These are phyloP conservation scores for Irena cyanogastra DNA, from an alignment of 2,113 vertebrate genomes.

Conservation along the genomic window DNA sequence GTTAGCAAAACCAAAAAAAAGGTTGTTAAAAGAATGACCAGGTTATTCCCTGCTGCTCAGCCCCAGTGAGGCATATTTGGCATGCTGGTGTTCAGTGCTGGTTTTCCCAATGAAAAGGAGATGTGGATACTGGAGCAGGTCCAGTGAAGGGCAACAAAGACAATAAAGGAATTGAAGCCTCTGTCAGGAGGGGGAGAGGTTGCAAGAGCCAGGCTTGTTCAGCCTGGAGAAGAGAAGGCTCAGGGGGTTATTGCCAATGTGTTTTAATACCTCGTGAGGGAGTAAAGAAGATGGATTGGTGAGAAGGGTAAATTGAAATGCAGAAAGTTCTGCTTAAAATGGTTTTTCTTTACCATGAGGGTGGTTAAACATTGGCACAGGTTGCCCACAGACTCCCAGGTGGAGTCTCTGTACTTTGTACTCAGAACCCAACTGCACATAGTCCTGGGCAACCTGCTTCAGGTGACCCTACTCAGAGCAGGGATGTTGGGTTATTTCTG, in stretches of 20 bases:
- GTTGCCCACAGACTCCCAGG: background rate
- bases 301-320: background rate
- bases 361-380: background rate
- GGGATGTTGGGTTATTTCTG: background rate
- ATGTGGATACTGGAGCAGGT: background rate
- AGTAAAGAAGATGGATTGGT: background rate
- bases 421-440: background rate
- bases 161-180: background rate
- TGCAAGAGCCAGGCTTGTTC: background rate
- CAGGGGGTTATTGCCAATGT: background rate
- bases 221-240: background rate
- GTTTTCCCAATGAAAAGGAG: background rate
- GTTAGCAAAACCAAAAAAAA: background rate
- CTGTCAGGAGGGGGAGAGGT: accelerated
- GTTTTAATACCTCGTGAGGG: background rate
- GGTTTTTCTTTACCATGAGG: accelerated
- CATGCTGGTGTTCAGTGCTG: background rate
- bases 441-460: background rate
- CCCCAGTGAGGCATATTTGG: background rate
- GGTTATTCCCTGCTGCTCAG: background rate
- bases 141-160: background rate
- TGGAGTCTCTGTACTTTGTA: background rate
- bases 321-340: background rate
- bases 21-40: background rate
- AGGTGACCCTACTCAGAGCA: background rate